Evolutionary conservation across 2,797 vertebrate species (phyloP).

Genomic region (Psittacula derbiana): DNA sequence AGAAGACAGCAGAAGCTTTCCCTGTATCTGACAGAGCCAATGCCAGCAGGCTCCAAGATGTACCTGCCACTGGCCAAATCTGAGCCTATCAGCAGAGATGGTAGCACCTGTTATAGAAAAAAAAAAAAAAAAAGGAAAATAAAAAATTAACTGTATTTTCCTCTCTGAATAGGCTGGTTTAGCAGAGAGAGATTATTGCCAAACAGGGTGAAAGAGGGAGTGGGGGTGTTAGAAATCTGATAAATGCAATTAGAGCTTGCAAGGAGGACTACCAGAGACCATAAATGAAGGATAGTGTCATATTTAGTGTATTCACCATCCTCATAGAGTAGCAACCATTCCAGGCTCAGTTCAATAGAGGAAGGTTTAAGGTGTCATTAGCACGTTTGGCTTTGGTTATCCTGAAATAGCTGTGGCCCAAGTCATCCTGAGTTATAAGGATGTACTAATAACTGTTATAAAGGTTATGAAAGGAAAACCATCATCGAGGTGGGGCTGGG

Average conservation of each 20-base stretch:
- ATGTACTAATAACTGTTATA: not conserved
- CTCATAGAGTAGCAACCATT: not conserved
- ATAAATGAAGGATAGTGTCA: not conserved
- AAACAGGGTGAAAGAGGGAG: not conserved
- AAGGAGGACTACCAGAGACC: not conserved
- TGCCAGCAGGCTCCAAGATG: rapidly evolving
- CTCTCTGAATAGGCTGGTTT: not conserved
- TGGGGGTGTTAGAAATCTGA: not conserved
- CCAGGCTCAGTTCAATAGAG: not conserved
- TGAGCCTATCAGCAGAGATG: not conserved
- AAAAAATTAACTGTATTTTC: not conserved
- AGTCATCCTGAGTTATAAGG: not conserved
- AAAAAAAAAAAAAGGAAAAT: not conserved
- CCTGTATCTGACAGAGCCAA: not conserved
- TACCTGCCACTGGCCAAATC: not conserved
- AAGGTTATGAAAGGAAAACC: not conserved
- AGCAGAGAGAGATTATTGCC: not conserved
- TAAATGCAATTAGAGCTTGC: not conserved
- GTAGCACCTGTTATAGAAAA: not conserved
- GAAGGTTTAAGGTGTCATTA: not conserved
- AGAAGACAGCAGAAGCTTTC: not conserved
- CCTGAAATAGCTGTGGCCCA: not conserved
- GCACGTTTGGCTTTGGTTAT: not conserved
- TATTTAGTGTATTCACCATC: not conserved
- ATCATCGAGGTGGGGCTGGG: not conserved